Evolutionary conservation across 2,113 vertebrate genomes (phyloP), one percentile per base, ranked within the genome.

Genomic region (Donacobius atricapilla): DNA sequence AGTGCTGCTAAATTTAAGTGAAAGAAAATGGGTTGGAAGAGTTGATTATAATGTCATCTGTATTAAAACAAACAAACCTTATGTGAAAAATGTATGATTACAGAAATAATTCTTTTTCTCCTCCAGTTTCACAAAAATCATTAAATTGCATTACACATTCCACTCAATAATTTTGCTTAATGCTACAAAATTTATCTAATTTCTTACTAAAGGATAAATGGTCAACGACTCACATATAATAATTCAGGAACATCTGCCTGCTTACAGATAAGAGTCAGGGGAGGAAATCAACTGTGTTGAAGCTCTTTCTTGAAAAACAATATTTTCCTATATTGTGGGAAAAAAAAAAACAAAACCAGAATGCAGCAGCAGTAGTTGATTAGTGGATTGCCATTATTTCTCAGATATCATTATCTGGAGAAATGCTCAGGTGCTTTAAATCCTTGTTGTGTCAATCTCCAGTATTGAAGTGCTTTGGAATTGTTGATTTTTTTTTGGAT

Each of bases 191-290:
- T 87, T 23, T 87, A 92, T 92, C 95, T 95, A 68, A 86, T 95
- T 97, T 97, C 1, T 9, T 78, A 68, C 63, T 96, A 81, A 95
- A 94, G 80, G 94, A 89, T 87, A 96, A 96, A 93, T 95, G 93
- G 86, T 57, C 68, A 95, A 27, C 94, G 44, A 94, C 31, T 81
- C 76, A 63, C 22, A 81, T 87, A 61, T 89, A 95, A 97, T 97
- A 98, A 97, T 97, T 97, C 89, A 96, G 85, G 27, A 97, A 60
- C 72, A 96, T 95, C 94, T 98, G 96, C 24, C 58, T 97, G 53
- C 54, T 97, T 97, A 93, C 33, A 98, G 95, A 98, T 97, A 98
- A 98, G 90, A 96, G 78, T 48, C 20, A 73, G 54, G 57, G 35
- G n/a, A 96, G 15, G 45, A 88, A 90, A 50, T 35, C 50, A 89